A percentile compares a stretch with the other conserved stretches of the same genome.
These are phyloP conservation scores for Tachina grossa DNA, from an alignment of 2,888 invertebrate species.

Conservation along the genomic window DNA sequence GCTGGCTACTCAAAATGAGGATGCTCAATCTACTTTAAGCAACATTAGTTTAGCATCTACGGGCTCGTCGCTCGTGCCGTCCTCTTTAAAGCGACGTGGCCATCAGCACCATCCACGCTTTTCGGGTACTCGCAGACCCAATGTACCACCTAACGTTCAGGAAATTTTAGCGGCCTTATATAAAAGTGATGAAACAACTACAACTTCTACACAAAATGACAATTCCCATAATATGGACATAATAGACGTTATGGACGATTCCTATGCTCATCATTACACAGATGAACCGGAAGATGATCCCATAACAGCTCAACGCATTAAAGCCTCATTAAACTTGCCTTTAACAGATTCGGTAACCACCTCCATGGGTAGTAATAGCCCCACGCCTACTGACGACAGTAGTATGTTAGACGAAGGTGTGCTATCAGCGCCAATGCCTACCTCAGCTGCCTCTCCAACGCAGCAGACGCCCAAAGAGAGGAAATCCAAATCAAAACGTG, in stretches of 20 bases:
- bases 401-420: constrained; percentile 79
- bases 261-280: constrained; percentile 63
- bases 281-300: constrained; percentile 71
- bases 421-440: constrained; percentile 71
- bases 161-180: constrained; percentile 82
- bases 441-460: constrained; percentile 59
- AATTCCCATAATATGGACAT: constrained; percentile 68
- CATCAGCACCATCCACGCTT: constrained; percentile 90
- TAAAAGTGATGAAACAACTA: constrained; percentile 76
- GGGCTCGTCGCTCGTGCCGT: constrained; percentile 73
- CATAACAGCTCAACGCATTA: constrained; percentile 66
- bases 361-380: constrained; percentile 81
- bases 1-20: constrained; percentile 75
- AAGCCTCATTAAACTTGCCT: constrained; percentile 78
- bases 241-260: constrained; percentile 69
- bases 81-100: constrained; percentile 85
- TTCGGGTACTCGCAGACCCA: constrained; percentile 85
- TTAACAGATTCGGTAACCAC: constrained; percentile 78
- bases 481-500: constrained; percentile 72
- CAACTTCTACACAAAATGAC: constrained; percentile 59
- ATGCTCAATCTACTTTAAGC: constrained; percentile 76
- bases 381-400: constrained; percentile 82
- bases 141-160: constrained; percentile 83
- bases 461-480: constrained; percentile 69
- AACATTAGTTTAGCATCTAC: constrained; percentile 75